Conservation (phyloP, 2,113 vertebrate species). For the Otis tarda region DNA sequence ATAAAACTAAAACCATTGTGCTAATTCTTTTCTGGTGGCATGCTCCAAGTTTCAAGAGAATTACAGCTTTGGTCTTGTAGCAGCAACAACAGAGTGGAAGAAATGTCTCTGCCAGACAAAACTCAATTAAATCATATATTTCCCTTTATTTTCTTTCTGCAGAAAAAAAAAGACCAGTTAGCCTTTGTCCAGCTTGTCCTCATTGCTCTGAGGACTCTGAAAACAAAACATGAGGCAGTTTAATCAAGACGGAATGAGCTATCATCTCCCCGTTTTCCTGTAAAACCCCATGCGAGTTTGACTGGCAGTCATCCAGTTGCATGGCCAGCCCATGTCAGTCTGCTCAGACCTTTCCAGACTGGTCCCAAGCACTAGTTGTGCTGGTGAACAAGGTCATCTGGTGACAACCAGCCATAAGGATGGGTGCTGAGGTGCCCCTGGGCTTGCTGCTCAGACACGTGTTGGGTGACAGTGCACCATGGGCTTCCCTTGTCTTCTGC, state of each 20-base stretch:
- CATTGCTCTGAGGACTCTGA: background rate
- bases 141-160: background rate
- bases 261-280: background rate
- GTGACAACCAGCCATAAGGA: background rate
- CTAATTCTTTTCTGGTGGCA: constrained; percentile 22
- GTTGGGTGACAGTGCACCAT: background rate
- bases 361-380: background rate
- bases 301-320: rapidly evolving
- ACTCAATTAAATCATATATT: background rate
- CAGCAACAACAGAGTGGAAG: background rate
- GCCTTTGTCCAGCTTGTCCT: background rate
- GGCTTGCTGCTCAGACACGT: background rate
- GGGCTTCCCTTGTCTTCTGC: background rate
- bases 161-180: background rate
- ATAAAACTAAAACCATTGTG: constrained; percentile 8
- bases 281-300: background rate
- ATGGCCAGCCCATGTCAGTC: background rate
- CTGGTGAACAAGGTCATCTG: background rate
- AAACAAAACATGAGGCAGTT: background rate
- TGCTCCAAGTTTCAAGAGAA: background rate
- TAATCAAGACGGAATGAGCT: background rate
- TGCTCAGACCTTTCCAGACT: background rate
- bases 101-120: background rate
- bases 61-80: background rate
- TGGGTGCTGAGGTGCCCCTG: background rate